Evolutionary conservation across 2,113 vertebrate species (phyloP).

Genomic region (Dissostichus mawsoni): DNA sequence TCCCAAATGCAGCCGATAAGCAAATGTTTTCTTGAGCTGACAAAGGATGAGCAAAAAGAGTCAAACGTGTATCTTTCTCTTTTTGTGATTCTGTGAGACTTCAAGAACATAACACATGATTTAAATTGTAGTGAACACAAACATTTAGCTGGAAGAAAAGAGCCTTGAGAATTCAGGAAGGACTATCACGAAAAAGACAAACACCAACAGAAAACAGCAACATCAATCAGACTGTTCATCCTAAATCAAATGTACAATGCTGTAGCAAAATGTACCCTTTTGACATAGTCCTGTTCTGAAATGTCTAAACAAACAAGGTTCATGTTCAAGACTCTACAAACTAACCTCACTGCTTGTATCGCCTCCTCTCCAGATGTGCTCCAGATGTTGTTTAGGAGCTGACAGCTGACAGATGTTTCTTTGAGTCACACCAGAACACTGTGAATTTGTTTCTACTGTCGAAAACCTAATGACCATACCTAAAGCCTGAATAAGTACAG

Average conservation of each 20-base stretch:
- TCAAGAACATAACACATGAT: background rate
- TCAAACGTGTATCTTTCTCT: conserved; percentile 1
- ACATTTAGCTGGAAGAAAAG: background rate
- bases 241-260: background rate
- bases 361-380: background rate
- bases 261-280: background rate
- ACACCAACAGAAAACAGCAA: background rate
- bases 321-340: background rate
- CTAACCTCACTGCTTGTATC: background rate
- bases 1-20: conserved; percentile 24
- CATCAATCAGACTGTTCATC: too few species aligned
- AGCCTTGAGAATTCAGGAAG: background rate
- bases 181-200: background rate
- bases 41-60: background rate
- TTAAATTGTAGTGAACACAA: conserved; percentile 11
- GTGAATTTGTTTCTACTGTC: too few species aligned
- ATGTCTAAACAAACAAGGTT: background rate
- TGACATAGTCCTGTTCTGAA: background rate
- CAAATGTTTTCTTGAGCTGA: background rate
- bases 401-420: background rate
- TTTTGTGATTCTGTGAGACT: background rate
- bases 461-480: background rate
- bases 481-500: background rate
- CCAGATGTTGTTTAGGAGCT: background rate
- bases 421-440: background rate